Evolutionary conservation across 2,113 vertebrate species (phyloP).

Genomic region (Eubucco bourcierii): DNA sequence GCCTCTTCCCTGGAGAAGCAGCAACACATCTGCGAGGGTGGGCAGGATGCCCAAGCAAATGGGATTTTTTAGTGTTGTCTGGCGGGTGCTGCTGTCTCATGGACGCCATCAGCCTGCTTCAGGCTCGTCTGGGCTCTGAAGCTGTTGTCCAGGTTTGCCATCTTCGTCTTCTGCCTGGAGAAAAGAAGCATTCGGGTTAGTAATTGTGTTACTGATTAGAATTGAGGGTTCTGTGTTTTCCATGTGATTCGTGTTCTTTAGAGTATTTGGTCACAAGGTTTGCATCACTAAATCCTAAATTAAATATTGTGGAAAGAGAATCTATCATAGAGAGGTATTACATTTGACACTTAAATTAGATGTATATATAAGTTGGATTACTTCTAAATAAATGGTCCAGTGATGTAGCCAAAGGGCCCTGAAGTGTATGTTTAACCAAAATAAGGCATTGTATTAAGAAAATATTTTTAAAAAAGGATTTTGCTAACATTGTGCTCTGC

Average conservation of each 20-base stretch:
- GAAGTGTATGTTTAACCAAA: not conserved
- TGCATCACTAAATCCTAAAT: not conserved
- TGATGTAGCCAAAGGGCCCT: not conserved
- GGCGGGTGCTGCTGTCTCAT: not conserved
- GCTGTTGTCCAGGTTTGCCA: conserved; percentile 4
- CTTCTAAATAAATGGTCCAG: not conserved
- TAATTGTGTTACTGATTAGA: not conserved
- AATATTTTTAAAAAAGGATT: not conserved
- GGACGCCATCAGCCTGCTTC: conserved; percentile 25
- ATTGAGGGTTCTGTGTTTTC: not conserved
- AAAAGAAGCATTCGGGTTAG: conserved; percentile 30
- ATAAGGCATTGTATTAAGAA: not conserved
- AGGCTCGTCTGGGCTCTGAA: not conserved
- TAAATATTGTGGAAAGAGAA: not conserved
- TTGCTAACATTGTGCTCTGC: not conserved
- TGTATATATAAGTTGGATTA: accelerated
- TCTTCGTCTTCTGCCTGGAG: not conserved
- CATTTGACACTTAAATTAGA: not conserved
- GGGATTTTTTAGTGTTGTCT: not conserved
- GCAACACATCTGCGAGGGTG: not conserved
- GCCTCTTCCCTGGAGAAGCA: not conserved
- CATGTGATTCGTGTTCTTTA: not conserved
- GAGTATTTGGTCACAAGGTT: not conserved
- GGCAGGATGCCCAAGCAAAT: not conserved
- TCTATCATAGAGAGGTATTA: not conserved